phyloP scores from a whole-genome alignment of 1,140 invertebrate species.

The Sarcophaga peregrina region DNA sequence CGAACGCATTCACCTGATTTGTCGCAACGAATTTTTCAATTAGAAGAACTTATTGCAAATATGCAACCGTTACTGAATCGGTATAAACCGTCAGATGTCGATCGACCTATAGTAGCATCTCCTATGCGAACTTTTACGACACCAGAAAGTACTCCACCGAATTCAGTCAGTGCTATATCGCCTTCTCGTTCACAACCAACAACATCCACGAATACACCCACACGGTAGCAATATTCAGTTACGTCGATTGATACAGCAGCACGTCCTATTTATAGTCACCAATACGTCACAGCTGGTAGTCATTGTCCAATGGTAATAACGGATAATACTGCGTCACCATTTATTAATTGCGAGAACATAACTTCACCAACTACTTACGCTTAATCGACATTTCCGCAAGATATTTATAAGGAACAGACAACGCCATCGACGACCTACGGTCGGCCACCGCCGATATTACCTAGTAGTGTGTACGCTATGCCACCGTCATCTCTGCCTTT shows the following conservation, averaged over 20 bases:
- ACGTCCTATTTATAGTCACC: background rate
- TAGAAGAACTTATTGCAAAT: background rate
- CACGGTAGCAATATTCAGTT: too few species aligned
- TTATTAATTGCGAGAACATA: too few species aligned
- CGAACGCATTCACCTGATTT: too few species aligned
- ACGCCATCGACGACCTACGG: too few species aligned
- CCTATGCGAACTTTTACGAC: background rate
- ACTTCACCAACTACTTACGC: too few species aligned
- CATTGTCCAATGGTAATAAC: background rate
- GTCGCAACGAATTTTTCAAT: too few species aligned
- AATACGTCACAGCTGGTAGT: background rate
- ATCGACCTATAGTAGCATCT: background rate
- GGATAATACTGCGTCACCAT: background rate
- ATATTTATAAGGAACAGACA: too few species aligned
- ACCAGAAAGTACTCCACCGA: background rate
- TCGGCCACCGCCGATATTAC: too few species aligned
- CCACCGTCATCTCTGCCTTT: too few species aligned
- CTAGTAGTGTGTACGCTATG: too few species aligned
- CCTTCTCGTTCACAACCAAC: background rate
- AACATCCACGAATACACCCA: background rate
- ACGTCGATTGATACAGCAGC: background rate
- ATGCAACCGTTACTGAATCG: background rate
- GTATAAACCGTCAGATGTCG: background rate
- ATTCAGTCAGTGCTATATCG: background rate
- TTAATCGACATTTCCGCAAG: too few species aligned